phyloP scores from a whole-genome alignment of 2,113 vertebrate species.

The Eidolon helvum region DNA sequence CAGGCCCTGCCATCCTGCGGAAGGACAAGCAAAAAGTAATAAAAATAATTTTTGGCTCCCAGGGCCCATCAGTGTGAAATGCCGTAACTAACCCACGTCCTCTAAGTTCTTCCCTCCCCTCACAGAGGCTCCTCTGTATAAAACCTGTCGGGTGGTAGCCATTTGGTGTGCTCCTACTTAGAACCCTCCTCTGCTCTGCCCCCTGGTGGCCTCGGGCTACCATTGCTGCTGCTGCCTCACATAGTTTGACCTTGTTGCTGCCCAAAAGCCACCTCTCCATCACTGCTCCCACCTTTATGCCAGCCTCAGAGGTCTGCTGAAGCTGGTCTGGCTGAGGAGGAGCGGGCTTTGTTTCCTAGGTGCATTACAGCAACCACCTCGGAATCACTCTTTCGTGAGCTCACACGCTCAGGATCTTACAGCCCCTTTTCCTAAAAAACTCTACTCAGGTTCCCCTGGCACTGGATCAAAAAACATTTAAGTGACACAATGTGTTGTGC shows the following conservation, averaged over 20 bases:
- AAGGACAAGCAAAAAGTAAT: slow-evolving; percentile 24
- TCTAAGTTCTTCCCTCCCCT: not conserved
- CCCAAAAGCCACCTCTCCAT: not conserved
- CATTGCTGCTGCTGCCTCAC: not conserved
- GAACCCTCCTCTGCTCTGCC: not conserved
- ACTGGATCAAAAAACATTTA: not conserved
- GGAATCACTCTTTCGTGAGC: not conserved
- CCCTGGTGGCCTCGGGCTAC: not conserved
- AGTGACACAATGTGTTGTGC: not conserved
- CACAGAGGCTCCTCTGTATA: not conserved
- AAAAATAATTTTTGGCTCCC: slow-evolving; percentile 18
- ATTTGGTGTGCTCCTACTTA: not conserved
- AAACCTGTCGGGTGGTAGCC: not conserved
- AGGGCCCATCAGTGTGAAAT: not conserved
- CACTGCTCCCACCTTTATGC: not conserved
- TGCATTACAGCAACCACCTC: accelerated
- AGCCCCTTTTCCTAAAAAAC: not conserved
- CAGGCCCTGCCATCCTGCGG: not conserved
- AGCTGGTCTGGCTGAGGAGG: not conserved
- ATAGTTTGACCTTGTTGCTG: not conserved
- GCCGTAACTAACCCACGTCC: not conserved
- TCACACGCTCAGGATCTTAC: not conserved
- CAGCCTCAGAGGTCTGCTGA: not conserved
- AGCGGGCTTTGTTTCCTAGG: not conserved
- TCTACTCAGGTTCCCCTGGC: not conserved